Conservation (phyloP, 2,888 invertebrate genomes). For the Eudemis profundana region DNA sequence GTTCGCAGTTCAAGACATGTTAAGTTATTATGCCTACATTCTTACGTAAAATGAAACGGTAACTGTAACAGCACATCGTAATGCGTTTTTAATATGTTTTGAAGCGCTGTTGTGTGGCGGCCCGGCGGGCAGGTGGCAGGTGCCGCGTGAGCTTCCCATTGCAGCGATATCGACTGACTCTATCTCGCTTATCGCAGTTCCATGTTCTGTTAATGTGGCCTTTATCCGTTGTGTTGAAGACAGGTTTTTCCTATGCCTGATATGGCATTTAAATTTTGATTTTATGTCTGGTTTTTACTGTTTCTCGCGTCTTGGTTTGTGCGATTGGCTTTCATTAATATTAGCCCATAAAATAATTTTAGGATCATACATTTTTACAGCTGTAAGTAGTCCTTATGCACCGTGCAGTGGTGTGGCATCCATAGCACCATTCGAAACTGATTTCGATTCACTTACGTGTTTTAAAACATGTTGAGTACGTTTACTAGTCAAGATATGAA, state of each 20-base stretch:
- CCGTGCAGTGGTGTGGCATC: too few species aligned
- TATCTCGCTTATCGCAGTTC: constrained; percentile 27
- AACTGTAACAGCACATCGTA: constrained; percentile 29
- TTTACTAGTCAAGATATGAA: too few species aligned
- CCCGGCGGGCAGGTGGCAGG: constrained; percentile 14
- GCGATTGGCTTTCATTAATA: too few species aligned
- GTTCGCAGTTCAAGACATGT: constrained; percentile 23
- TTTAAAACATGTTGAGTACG: too few species aligned
- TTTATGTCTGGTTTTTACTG: neutral
- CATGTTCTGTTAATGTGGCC: constrained; percentile 21
- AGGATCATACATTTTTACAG: too few species aligned
- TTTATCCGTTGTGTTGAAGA: constrained; percentile 17
- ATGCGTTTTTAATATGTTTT: constrained; percentile 44
- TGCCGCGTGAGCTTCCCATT: constrained; percentile 14
- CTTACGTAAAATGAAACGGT: constrained; percentile 39
- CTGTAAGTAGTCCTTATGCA: too few species aligned
- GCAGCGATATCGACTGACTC: constrained; percentile 22
- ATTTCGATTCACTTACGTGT: too few species aligned
- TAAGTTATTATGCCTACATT: constrained; percentile 22
- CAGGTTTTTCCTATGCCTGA: neutral
- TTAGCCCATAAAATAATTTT: too few species aligned
- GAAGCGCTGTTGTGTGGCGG: constrained; percentile 20
- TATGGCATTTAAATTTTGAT: neutral
- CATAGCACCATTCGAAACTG: too few species aligned
- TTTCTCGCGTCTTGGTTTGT: neutral